These are phyloP conservation scores for Bombus confusus DNA, from an alignment of 1,140 invertebrate species.

Conservation along the genomic window DNA sequence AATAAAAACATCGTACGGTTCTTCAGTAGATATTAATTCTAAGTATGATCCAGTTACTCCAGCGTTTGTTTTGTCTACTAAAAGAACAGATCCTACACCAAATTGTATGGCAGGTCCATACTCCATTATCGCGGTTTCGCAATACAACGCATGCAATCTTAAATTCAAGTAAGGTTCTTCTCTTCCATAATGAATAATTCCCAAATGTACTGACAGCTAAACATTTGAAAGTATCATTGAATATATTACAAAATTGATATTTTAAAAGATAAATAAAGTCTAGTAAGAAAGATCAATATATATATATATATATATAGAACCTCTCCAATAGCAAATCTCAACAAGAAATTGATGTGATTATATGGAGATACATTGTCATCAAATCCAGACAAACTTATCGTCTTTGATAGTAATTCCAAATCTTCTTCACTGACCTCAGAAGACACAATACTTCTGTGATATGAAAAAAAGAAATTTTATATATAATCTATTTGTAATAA, in stretches of 20 bases:
- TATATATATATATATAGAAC: conserved; percentile 66
- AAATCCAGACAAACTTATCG: conserved; percentile 90
- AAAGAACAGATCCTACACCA: conserved; percentile 86
- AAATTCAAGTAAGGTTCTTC: conserved; percentile 91
- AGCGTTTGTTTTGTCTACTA: conserved; percentile 92
- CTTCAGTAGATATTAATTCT: conserved; percentile 87
- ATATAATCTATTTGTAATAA: background rate
- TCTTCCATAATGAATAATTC: conserved; percentile 85
- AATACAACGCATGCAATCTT: conserved; percentile 86
- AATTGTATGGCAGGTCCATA: conserved; percentile 91
- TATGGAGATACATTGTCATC: conserved; percentile 92
- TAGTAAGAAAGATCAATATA: background rate
- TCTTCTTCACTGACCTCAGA: conserved; percentile 90
- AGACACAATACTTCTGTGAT: conserved; percentile 83
- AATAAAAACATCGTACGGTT: conserved; percentile 86
- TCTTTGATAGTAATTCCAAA: conserved; percentile 88
- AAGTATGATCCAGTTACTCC: conserved; percentile 89
- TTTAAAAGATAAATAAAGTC: conserved; percentile 9
- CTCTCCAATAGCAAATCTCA: conserved; percentile 89
- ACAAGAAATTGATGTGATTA: conserved; percentile 88
- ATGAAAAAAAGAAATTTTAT: background rate
- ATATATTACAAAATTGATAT: conserved; percentile 20
- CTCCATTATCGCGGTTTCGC: conserved; percentile 90
- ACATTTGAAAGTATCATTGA: conserved; percentile 56
- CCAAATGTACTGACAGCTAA: conserved; percentile 76